Conservation (phyloP, 2,113 vertebrate species). For the Bostrychus sinensis region DNA sequence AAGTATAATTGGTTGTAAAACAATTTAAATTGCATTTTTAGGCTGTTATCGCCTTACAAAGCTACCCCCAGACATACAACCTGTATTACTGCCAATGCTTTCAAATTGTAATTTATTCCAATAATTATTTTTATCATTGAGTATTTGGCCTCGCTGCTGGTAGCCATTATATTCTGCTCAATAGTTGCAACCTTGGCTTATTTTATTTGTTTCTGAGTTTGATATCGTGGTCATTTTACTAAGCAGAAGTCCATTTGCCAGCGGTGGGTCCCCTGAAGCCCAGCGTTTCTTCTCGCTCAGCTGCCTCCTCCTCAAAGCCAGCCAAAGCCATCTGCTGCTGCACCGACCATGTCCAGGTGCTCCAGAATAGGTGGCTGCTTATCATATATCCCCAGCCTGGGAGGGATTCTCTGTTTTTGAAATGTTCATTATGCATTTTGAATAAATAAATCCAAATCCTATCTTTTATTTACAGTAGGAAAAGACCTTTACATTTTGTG, state of each 20-base stretch:
- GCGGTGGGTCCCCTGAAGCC: conserved; percentile 33
- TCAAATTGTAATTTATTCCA: not conserved
- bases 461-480: conserved; percentile 13
- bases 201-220: not conserved
- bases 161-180: not conserved
- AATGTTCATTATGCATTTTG: conserved; percentile 5
- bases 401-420: conserved; percentile 17
- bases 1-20: conserved; percentile 29
- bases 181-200: conserved; percentile 2
- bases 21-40: not conserved
- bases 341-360: conserved; percentile 27
- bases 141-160: conserved; percentile 10
- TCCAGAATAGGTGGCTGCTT: conserved; percentile 15
- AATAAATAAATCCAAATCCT: not conserved
- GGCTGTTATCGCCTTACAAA: not conserved
- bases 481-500: not conserved
- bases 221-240: conserved; percentile 32
- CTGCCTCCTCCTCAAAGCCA: conserved; percentile 38
- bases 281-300: conserved; percentile 37
- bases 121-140: not conserved
- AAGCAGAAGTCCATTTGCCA: conserved; percentile 35
- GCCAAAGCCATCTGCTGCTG: conserved; percentile 46
- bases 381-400: conserved; percentile 43
- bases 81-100: not conserved
- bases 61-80: not conserved